Evolutionary conservation across 2,797 vertebrate species (phyloP), one percentile per base, ranked within the genome.

Genomic region (Microchirus variegatus): DNA sequence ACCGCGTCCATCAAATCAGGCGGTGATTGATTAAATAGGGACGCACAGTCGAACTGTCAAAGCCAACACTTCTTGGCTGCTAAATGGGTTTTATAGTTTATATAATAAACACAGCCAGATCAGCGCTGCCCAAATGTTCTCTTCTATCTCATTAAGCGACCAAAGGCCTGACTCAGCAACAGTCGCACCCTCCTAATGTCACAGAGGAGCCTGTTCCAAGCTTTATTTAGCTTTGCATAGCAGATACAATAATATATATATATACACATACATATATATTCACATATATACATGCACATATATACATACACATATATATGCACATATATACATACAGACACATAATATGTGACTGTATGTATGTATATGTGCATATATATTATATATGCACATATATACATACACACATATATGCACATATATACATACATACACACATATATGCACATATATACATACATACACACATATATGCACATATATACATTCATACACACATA

Each of bases 131-230:
- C 70, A 81, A 82, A 84, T 79, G 85, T 81, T 87, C 61, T 79
- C 84, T 81, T 87, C 61, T 63, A 15, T 78, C 61, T 81, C 86
- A 81, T 87, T 87, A 85, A 80, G 22, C 80, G 84, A 77, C 82
- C 73, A 77, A 74, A 81, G 80, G 80, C 78, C 67, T 75, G 19
- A 67, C 53, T 59, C 71, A 77, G 75, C 72, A 38, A 57, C 71
- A 48, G 73, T 45, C 60, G 74, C 70, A 38, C 55, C 63, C 63
- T 42, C 51, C 66, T 51, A 51, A 60, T 70, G 71, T 71, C 69
- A 73, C 53, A 10, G 12, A 14, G 22, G 37, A n/a, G 51, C 52
- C 47, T 10, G 43, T 49, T 65, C 70, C 56, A 59, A 66, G 51
- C 42, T 11, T 10, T 17, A 41, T 64, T 52, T 2, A 52, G 53